A percentile compares a stretch with the other conserved stretches of the same genome.
These are phyloP conservation scores for Dendrolimus houi DNA, from an alignment of 2,888 invertebrate genomes.

Conservation along the genomic window DNA sequence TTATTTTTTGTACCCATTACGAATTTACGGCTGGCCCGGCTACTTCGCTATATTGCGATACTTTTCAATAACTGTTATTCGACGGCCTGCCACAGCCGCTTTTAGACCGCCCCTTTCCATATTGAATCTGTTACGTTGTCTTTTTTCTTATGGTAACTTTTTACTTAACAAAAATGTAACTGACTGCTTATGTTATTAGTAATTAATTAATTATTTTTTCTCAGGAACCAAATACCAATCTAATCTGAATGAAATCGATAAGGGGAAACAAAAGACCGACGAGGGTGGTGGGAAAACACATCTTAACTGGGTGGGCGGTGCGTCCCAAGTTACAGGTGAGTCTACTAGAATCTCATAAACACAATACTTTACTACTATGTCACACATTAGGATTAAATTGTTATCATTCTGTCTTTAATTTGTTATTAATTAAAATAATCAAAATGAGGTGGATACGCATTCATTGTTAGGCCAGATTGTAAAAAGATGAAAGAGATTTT, in stretches of 20 bases:
- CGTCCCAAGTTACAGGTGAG: slow-evolving; percentile 65
- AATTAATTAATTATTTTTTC: slow-evolving; percentile 23
- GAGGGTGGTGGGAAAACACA: slow-evolving; percentile 74
- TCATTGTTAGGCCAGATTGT: no score
- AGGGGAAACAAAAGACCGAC: slow-evolving; percentile 85
- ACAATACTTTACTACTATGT: neutral
- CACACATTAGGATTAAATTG: no score
- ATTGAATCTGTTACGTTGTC: slow-evolving; percentile 47
- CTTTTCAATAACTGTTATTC: slow-evolving; percentile 72
- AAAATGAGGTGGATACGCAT: no score
- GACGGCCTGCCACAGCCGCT: slow-evolving; percentile 29
- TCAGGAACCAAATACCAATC: slow-evolving; percentile 86
- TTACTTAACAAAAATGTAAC: neutral
- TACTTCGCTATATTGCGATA: slow-evolving; percentile 74
- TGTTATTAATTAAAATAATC: no score
- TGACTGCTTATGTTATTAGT: slow-evolving; percentile 2
- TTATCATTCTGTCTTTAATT: no score
- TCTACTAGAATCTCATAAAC: neutral
- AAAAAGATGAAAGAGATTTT: no score
- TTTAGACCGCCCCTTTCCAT: slow-evolving; percentile 46
- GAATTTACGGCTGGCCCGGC: slow-evolving; percentile 67
- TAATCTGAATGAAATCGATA: slow-evolving; percentile 86
- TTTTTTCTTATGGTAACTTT: slow-evolving; percentile 9
- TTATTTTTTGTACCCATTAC: slow-evolving; percentile 73
- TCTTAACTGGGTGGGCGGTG: slow-evolving; percentile 72